Evolutionary conservation across 2,797 vertebrate species (phyloP).

Genomic region (Oreortyx pictus): DNA sequence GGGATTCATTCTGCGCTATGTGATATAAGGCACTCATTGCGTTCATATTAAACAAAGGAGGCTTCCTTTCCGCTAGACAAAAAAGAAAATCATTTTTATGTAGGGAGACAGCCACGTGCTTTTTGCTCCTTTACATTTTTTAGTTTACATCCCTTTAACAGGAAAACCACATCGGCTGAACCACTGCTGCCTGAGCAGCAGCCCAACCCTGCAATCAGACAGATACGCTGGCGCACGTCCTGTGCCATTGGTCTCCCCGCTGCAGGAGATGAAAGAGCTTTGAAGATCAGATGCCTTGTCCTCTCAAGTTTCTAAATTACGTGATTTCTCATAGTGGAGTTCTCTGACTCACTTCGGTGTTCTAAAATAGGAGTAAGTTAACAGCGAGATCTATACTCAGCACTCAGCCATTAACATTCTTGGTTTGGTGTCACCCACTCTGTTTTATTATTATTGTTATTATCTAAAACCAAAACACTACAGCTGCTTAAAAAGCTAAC

Average conservation of each 20-base stretch:
- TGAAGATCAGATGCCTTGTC: conserved; percentile 70
- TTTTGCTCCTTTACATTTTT: not conserved
- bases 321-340: conserved; percentile 63
- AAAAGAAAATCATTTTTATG: conserved; percentile 60
- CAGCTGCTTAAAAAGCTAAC: conserved; percentile 42
- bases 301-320: conserved; percentile 66
- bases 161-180: conserved; percentile 52
- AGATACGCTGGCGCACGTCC: conserved; percentile 59
- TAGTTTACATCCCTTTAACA: conserved; percentile 33
- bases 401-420: conserved; percentile 41
- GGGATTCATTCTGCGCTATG: conserved; percentile 99
- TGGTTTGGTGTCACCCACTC: not conserved
- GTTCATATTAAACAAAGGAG: conserved; percentile 99
- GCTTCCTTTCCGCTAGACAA: conserved; percentile 95
- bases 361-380: conserved; percentile 62
- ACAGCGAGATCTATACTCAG: conserved; percentile 9
- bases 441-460: not conserved
- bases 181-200: conserved; percentile 33
- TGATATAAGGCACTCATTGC: conserved; percentile 99
- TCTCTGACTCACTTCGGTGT: conserved; percentile 61
- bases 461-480: not conserved
- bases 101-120: conserved; percentile 1
- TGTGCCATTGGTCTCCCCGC: not conserved
- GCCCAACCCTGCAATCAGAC: conserved; percentile 64
- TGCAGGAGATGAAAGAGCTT: conserved; percentile 61